Base-by-base conservation (phyloP, 2,113 vertebrate genomes). In the Aphelocoma coerulescens region DNA sequence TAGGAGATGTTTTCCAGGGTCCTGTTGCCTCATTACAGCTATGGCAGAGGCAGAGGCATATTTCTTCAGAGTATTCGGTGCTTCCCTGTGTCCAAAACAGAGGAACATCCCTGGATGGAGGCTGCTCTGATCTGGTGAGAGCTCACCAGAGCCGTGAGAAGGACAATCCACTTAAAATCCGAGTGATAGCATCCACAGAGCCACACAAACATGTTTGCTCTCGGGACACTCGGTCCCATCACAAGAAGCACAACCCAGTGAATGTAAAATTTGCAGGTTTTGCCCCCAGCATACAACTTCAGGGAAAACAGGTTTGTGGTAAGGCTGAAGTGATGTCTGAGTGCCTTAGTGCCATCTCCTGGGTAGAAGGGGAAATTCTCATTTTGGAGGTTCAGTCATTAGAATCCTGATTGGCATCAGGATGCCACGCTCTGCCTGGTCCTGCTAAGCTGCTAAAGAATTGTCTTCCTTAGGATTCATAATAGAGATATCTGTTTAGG, bases 281-380 rank as follows among this genome's bases (percentile, higher is more conserved):
- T 22, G 10, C 59, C 3, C 18, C 2, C 49, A 33, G 0, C 0
- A 2, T 12, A 17, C 28, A 32, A 11, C 55, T 41, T 59, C 17
- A 51, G 33, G 41, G 54, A 28, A 52, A 51, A 0, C 1, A 69
- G 37, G 3, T 4, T 67, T 83, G 32, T 7, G 37, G 10, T 13
- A 21, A 52, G 37, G 55, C 35, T 54, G 20, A 61, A 69, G 41
- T 2, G 67, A 41, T 55, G 30, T n/a, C 48, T 37, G 82, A 49
- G 39, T 67, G 65, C 68, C 73, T 79, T 79, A 69, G 79, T 94
- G 95, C 95, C 93, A 94, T 37, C 91, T 96, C 73, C 93, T 82
- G 95, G 95, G 68, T 49, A 41, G 69, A 85, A 76, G n/a, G 32
- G 23, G 89, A 75, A 93, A 48, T 87, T 91, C 73, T 78, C 35